Conservation (phyloP, 2,113 vertebrate genomes). For the Lathamus discolor region DNA sequence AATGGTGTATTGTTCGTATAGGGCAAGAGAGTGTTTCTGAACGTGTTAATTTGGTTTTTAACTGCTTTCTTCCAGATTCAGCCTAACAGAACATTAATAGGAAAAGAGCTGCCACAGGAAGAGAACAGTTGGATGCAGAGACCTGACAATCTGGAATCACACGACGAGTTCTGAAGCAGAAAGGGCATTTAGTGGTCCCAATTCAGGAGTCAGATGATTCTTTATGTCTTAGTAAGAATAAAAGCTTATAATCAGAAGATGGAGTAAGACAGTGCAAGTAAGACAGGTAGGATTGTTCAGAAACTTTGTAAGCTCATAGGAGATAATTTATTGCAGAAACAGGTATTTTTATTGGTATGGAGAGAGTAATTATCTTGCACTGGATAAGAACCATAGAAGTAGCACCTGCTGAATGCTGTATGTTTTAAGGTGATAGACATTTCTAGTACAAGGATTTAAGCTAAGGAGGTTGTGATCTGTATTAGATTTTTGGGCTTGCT, state of each 20-base stretch:
- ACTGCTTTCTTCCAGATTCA: slow-evolving; percentile 56
- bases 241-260: slow-evolving; percentile 39
- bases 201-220: background rate
- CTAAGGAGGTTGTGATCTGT: background rate
- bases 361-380: background rate
- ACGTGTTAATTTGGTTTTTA: background rate
- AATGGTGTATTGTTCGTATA: background rate
- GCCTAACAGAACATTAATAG: background rate
- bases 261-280: background rate
- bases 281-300: slow-evolving; percentile 45
- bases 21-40: background rate
- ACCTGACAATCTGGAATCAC: background rate
- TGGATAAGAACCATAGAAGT: slow-evolving; percentile 16
- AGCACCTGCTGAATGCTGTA: background rate
- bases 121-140: background rate
- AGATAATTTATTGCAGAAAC: slow-evolving; percentile 49
- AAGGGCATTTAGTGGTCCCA: background rate
- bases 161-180: slow-evolving; percentile 10
- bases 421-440: background rate
- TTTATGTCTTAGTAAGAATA: slow-evolving; percentile 36
- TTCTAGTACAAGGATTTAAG: background rate
- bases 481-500: background rate
- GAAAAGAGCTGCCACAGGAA: background rate
- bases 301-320: background rate
- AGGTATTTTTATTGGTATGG: slow-evolving; percentile 22